Conservation (phyloP, 2,888 invertebrate genomes). For the Aethes cnicana region DNA sequence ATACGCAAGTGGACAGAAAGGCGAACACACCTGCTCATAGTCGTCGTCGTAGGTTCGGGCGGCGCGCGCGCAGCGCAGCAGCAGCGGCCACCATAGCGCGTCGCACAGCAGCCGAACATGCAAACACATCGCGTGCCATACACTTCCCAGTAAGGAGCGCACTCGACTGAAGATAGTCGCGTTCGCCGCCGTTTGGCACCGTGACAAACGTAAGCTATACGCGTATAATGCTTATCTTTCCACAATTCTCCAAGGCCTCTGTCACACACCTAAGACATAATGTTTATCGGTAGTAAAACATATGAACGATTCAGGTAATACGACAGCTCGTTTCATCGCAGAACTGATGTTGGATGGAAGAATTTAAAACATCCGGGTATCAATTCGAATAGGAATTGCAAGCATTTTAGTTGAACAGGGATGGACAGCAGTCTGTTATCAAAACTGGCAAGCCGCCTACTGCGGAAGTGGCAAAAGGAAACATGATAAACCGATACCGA, state of each 20-base stretch:
- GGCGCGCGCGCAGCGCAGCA: slow-evolving; percentile 72
- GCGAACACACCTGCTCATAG: slow-evolving; percentile 78
- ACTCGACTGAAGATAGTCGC: slow-evolving; percentile 77
- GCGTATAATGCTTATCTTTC: slow-evolving; percentile 65
- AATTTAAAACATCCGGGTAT: not conserved
- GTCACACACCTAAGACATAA: slow-evolving; percentile 37
- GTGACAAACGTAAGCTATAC: slow-evolving; percentile 65
- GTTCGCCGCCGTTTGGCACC: slow-evolving; percentile 73
- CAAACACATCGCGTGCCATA: slow-evolving; percentile 80
- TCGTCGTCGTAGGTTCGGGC: slow-evolving; percentile 71
- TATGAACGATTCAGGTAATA: slow-evolving; percentile 11
- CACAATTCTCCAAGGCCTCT: slow-evolving; percentile 57
- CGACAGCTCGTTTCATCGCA: slow-evolving; percentile 16
- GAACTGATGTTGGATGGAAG: not conserved
- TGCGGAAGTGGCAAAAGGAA: slow-evolving; percentile 73
- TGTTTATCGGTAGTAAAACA: slow-evolving; percentile 31
- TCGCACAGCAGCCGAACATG: slow-evolving; percentile 78
- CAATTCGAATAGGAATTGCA: not conserved
- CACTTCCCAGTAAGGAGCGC: slow-evolving; percentile 77
- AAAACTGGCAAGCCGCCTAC: slow-evolving; percentile 46
- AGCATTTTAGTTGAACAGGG: not conserved
- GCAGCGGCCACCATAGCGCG: slow-evolving; percentile 79
- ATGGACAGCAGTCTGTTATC: slow-evolving; percentile 51
- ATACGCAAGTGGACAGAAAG: slow-evolving; percentile 61
- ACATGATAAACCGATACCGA: slow-evolving; percentile 69